A percentile compares a stretch with the other conserved stretches of the same genome.
Conservation (phyloP, 64 coral and sea anemone genomes). For the Cladopsammia gracilis region DNA sequence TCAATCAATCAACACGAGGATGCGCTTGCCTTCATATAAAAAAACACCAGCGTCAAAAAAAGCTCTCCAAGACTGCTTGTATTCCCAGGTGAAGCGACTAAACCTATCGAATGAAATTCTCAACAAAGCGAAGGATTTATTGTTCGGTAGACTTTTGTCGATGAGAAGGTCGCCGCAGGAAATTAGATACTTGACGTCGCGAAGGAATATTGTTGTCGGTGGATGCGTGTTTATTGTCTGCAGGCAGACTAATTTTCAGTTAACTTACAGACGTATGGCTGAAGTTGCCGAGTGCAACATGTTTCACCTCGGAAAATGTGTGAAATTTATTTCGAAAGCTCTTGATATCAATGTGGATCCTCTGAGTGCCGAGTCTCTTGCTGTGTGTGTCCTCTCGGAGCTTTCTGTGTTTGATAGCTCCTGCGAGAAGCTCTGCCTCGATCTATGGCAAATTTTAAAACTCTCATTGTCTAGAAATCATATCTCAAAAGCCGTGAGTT, state of each 20-base stretch:
- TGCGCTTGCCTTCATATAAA: constrained; percentile 1
- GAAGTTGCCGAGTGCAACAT: constrained; percentile 28
- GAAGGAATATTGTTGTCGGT: not conserved
- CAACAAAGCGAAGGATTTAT: not conserved
- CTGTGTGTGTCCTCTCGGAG: not conserved
- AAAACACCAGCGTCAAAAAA: not conserved
- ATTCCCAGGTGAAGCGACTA: not conserved
- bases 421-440: not conserved
- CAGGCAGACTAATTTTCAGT: constrained; percentile 14
- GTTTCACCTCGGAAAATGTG: not conserved
- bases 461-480: not conserved
- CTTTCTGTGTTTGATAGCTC: not conserved
- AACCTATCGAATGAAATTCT: constrained; percentile 16
- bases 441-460: not conserved
- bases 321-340: constrained; percentile 7
- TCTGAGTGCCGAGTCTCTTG: not conserved
- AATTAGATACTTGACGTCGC: not conserved
- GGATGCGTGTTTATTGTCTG: constrained; percentile 29
- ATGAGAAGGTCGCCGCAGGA: not conserved
- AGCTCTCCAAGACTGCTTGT: not conserved
- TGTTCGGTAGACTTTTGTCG: not conserved
- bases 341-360: not conserved
- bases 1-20: not conserved
- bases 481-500: not conserved
- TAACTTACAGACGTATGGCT: constrained; percentile 18